Base-by-base conservation (phyloP, 2,797 vertebrate species). In the Tympanoctomys barrerae region DNA sequence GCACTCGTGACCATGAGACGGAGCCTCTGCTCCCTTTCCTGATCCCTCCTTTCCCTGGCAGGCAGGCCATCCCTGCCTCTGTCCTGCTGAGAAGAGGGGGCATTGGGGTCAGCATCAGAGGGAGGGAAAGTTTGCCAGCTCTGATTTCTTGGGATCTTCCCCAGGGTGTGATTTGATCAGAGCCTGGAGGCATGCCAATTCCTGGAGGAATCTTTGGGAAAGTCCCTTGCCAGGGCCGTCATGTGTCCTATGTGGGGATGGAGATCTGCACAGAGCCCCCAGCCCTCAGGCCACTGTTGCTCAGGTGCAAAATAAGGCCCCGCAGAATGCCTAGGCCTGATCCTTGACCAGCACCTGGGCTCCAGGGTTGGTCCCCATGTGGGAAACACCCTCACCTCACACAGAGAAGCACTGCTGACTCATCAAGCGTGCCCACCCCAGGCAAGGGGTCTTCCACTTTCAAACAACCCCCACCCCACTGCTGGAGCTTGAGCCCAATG, bases 151-250 rank as follows among this genome's bases (percentile, higher is more conserved):
- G n/a, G n/a, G 88, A 19, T 85, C 70, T 57, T 64, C 75, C 46
- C 7, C 5, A 68, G 71, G 77, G 26, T 87, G 64, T 85, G 57
- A 84, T 85, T 92, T 96, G 42, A 57, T 90, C 39, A 73, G 75
- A 91, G 49, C 77, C 52, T 87, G 6, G 14, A 87, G 61, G 86
- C n/a, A 89, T 70, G 22, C 57, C 46, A 82, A 16, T 81, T 83
- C 36, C 31, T 80, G 26, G 71, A 96, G 96, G 66, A 66, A 57
- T 83, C 57, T 94, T 95, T 70, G 84, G 31, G 11, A 66, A 77
- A 71, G 84, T 71, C 24, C 5, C 46, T 80, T 49, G 24, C 22
- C 9, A 21, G 68, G 80, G 54, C 52, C 10, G 3, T 28, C 39
- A 3, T 33, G 13, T 36, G 80, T 92, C 79, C 7, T 18, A 49